Percentiles rank a stretch among this genome's conserved stretches.
Conservation (phyloP, 2,888 invertebrate genomes). For the Hypsopygia costalis region DNA sequence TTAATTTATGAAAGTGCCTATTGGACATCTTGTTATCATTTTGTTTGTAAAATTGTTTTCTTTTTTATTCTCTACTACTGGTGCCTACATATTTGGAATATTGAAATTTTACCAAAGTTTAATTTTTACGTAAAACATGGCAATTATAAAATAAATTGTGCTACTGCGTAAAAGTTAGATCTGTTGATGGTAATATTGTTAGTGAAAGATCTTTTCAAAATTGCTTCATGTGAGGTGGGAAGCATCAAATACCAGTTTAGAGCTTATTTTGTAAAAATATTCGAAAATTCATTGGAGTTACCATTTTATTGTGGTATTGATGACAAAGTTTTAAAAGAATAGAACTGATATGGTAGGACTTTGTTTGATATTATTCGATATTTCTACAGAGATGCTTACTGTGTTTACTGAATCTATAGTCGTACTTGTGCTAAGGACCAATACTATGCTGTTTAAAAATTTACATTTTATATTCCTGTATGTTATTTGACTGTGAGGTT, state of each 20-base stretch:
- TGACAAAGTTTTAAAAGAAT: slow-evolving; percentile 17
- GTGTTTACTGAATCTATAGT: slow-evolving; percentile 35
- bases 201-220: neutral
- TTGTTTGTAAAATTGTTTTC: slow-evolving; percentile 19
- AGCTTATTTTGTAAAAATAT: neutral
- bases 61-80: slow-evolving; percentile 19
- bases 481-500: slow-evolving; percentile 50
- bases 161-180: slow-evolving; percentile 5
- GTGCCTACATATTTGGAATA: slow-evolving; percentile 28
- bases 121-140: slow-evolving; percentile 3
- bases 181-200: slow-evolving; percentile 5
- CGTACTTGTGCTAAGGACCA: slow-evolving; percentile 59
- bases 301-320: slow-evolving; percentile 7
- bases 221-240: neutral
- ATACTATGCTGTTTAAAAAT: slow-evolving; percentile 51
- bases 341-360: slow-evolving; percentile 27
- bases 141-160: slow-evolving; percentile 8
- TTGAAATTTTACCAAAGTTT: slow-evolving; percentile 13
- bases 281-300: slow-evolving; percentile 2
- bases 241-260: neutral
- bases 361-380: slow-evolving; percentile 49
- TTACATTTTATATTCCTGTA: slow-evolving; percentile 54
- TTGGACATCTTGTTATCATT: slow-evolving; percentile 32
- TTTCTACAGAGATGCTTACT: slow-evolving; percentile 29
- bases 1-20: slow-evolving; percentile 57